These are phyloP conservation scores for Tretioscincus oriximinensis DNA, from an alignment of 2,113 vertebrate genomes.

Conservation along the genomic window DNA sequence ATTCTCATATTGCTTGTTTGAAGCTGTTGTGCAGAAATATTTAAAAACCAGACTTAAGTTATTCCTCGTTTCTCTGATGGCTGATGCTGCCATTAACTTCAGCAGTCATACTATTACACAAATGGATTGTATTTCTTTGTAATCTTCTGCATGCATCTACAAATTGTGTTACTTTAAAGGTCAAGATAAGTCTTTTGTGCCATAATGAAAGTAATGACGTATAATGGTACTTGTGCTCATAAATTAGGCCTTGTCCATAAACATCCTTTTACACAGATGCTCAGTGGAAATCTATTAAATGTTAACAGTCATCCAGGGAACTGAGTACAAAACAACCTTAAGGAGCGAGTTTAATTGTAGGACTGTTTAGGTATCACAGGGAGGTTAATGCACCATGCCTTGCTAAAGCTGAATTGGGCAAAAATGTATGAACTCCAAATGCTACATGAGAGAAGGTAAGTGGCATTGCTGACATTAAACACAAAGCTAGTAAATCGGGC, in stretches of 20 bases:
- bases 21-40: constrained; percentile 47
- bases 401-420: constrained; percentile 53
- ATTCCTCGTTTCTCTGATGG: constrained; percentile 47
- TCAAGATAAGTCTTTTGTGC: constrained; percentile 69
- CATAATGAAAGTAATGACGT: constrained; percentile 72
- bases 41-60: constrained; percentile 57
- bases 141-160: constrained; percentile 56
- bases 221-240: constrained; percentile 70
- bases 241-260: constrained; percentile 67
- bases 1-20: constrained; percentile 51
- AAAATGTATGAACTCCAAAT: constrained; percentile 24
- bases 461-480: constrained; percentile 12
- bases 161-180: constrained; percentile 73
- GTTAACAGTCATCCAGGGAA: constrained; percentile 66
- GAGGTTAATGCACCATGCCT: constrained; percentile 51
- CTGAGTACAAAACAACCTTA: constrained; percentile 64
- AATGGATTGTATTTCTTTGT: constrained; percentile 65
- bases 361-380: constrained; percentile 62
- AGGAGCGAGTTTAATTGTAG: constrained; percentile 55
- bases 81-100: constrained; percentile 55
- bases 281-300: constrained; percentile 68
- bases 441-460: neutral
- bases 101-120: constrained; percentile 61
- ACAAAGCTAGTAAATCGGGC: constrained; percentile 6
- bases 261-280: constrained; percentile 62